Evolutionary conservation across 2,797 vertebrate genomes (phyloP).

Genomic region (Diplodus sargus): DNA sequence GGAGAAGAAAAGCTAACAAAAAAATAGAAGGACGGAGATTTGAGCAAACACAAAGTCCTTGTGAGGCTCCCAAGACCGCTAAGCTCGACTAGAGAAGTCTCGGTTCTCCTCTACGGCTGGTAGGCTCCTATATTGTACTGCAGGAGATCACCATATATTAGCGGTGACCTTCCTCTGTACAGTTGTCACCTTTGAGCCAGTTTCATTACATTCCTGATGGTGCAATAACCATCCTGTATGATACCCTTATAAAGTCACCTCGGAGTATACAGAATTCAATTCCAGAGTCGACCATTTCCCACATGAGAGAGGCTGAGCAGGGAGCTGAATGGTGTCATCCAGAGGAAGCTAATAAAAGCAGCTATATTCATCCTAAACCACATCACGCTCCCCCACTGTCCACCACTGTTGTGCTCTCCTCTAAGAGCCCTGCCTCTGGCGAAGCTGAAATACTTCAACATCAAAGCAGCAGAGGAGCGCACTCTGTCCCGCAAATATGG

Average conservation of each 20-base stretch:
- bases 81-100: constrained; percentile 57
- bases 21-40: constrained; percentile 39
- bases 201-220: constrained; percentile 77
- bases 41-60: constrained; percentile 50
- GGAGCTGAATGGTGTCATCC: constrained; percentile 62
- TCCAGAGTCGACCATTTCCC: constrained; percentile 54
- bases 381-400: constrained; percentile 52
- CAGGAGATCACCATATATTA: constrained; percentile 76
- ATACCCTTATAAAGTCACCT: constrained; percentile 74
- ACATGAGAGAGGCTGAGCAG: constrained; percentile 58
- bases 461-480: constrained; percentile 44
- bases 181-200: constrained; percentile 71
- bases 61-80: constrained; percentile 51
- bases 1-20: constrained; percentile 26
- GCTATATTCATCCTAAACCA: constrained; percentile 68
- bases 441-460: constrained; percentile 47
- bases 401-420: constrained; percentile 52
- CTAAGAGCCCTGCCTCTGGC: constrained; percentile 54
- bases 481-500: constrained; percentile 35
- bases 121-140: constrained; percentile 58
- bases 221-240: constrained; percentile 72
- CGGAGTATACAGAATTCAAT: constrained; percentile 67
- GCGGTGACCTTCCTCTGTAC: constrained; percentile 74
- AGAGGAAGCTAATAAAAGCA: constrained; percentile 70
- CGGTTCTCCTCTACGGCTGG: constrained; percentile 51